Evolutionary conservation across 2,113 vertebrate species (phyloP), one percentile per base, ranked within the genome.

Genomic region (Cacatua alba): DNA sequence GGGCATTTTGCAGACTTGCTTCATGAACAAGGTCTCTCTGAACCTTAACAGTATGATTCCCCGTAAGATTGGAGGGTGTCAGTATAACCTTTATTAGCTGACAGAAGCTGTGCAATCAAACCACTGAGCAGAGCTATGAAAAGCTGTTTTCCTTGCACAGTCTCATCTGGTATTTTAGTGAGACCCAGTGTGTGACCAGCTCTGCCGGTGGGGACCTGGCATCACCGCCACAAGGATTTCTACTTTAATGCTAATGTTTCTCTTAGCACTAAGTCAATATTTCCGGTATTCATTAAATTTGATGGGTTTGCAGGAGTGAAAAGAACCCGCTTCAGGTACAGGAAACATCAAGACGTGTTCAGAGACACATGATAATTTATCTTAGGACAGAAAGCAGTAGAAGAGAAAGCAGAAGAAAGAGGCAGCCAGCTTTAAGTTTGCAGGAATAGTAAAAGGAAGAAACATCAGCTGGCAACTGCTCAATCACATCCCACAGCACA

Each of bases 201-300:
- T 51, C 65, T 64, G 64, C 52, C 23, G 33, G 35, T 29, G 68
- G 67, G 55, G 41, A 60, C 33, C 53, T 95, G 94, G 69, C 78
- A 85, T 41, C 63, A 9, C 69, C 44, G 21, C 44, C 55, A 51
- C 44, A 41, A 64, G 70, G 5, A 3, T 51, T 72, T 92, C 67
- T 85, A 29, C 55, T 90, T 80, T 80, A 90, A 88, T 62, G 84
- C 52, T 93, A 85, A 94, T 48, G 4, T 90, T 92, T 68, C 88
- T 94, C 67, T 89, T 70, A 69, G 77, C 87, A 14, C 70, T 67
- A 65, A 90, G 84, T 88, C 86, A 95, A 51, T 83, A 80, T 82
- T 95, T 96, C 95, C n/a, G 31, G 90, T 68, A 63, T 72, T 82
- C 77, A 97, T 96, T 94, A 82, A 67, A 75, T 80, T 77, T 91